Conservation (phyloP, 2,113 vertebrate species). For the Chamaea fasciata region DNA sequence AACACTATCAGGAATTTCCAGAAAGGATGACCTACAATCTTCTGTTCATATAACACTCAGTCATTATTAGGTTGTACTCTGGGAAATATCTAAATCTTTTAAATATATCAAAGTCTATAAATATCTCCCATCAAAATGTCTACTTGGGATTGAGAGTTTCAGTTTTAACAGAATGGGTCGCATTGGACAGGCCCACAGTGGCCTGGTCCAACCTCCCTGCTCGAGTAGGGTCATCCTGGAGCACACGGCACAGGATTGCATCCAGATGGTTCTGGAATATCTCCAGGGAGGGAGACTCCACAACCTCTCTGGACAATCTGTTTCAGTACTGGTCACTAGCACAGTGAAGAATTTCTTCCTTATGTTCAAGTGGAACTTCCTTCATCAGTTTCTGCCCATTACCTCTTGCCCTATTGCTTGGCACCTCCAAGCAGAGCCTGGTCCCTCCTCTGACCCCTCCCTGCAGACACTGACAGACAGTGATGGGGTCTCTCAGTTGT, state of each 20-base stretch:
- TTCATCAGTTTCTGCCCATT: neutral
- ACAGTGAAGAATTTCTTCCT: too few relatives aligned
- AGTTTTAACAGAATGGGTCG: neutral
- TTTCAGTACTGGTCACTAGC: neutral
- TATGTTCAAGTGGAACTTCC: neutral
- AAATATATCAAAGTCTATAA: neutral
- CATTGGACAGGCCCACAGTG: neutral
- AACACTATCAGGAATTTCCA: neutral
- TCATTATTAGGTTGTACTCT: neutral
- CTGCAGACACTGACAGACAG: neutral
- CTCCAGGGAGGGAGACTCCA: neutral
- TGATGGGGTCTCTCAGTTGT: neutral
- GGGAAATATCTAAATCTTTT: neutral
- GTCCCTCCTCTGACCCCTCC: neutral
- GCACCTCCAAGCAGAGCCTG: rapidly evolving
- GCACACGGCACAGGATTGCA: rapidly evolving
- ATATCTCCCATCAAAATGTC: neutral
- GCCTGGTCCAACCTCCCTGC: too few relatives aligned
- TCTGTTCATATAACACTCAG: neutral
- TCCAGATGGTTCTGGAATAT: neutral
- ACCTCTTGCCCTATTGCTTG: rapidly evolving
- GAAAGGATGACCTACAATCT: neutral
- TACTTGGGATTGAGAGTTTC: neutral
- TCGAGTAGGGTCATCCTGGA: neutral
- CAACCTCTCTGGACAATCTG: neutral